These are phyloP conservation scores for Gallinago media DNA, from an alignment of 2,113 vertebrate species.

Conservation along the genomic window DNA sequence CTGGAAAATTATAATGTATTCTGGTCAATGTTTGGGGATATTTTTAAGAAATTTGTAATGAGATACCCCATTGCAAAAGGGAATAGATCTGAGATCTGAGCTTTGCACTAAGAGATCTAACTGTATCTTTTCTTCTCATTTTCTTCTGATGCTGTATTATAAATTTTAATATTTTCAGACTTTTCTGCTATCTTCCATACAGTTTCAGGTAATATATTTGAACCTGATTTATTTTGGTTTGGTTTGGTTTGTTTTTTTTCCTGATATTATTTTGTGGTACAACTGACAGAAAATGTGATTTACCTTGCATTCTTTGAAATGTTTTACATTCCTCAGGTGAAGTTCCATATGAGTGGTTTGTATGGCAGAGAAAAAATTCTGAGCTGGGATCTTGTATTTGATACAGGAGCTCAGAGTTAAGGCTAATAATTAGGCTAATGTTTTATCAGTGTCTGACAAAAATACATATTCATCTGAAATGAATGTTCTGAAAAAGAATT, in stretches of 20 bases:
- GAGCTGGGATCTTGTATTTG: neutral
- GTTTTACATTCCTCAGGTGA: neutral
- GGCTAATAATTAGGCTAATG: neutral
- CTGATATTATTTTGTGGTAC: neutral
- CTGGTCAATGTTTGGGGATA: neutral
- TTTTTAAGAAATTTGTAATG: neutral
- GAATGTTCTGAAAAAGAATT: neutral
- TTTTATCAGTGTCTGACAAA: neutral
- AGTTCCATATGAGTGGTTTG: neutral
- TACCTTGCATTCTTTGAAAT: neutral
- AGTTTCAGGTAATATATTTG: slow-evolving; percentile 7
- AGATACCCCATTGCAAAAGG: neutral
- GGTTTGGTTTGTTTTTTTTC: neutral
- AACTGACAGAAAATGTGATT: neutral
- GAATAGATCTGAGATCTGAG: neutral
- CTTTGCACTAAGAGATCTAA: neutral
- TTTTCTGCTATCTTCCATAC: neutral
- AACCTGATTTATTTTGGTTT: neutral
- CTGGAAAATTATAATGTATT: neutral
- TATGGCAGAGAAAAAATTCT: neutral
- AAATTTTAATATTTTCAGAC: slow-evolving; percentile 12
- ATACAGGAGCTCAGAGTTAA: neutral
- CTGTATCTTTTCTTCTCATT: neutral
- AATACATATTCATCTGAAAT: neutral
- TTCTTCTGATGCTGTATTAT: neutral